Evolutionary conservation across 2,888 invertebrate species (phyloP).

Genomic region (Drosophila koepferae): DNA sequence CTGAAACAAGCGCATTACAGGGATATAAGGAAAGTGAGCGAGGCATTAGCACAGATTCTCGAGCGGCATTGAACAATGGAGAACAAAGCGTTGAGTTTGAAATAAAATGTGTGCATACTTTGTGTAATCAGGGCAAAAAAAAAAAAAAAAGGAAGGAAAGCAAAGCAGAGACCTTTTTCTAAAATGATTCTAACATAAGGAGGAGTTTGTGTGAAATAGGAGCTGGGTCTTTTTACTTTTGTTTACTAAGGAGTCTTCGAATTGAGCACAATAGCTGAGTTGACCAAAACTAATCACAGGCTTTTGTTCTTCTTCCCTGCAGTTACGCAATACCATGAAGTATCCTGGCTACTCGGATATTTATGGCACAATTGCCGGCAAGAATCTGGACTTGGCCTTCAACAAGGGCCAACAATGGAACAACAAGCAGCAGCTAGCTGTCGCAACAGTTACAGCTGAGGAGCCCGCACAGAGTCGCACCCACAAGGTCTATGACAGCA

Average conservation of each 20-base stretch:
- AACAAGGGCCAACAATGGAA: conserved; percentile 79
- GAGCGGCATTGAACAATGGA: conserved; percentile 31
- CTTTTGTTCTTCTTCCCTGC: conserved; percentile 16
- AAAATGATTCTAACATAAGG: conserved; percentile 39
- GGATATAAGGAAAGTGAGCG: conserved; percentile 56
- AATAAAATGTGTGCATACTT: conserved; percentile 45
- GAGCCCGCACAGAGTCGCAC: conserved; percentile 66
- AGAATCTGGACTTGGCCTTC: conserved; percentile 74
- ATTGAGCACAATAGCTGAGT: conserved; percentile 10
- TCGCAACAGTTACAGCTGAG: conserved; percentile 17
- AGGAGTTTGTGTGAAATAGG: conserved; percentile 54
- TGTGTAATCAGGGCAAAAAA: conserved; percentile 48
- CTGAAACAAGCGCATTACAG: conserved; percentile 75
- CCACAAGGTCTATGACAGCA: conserved; percentile 83
- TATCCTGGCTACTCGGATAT: conserved; percentile 77
- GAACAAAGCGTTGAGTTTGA: conserved; percentile 41
- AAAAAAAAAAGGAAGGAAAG: background rate
- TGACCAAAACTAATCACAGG: conserved; percentile 59
- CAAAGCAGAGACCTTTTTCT: conserved; percentile 27
- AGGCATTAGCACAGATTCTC: conserved; percentile 62
- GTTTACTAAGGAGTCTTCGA: conserved; percentile 21
- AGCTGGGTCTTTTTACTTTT: conserved; percentile 20
- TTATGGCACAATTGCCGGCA: conserved; percentile 62
- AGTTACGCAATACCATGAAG: conserved; percentile 73
- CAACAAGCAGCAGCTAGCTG: conserved; percentile 64